Conservation (phyloP, 2,113 vertebrate genomes). For the Pseudonaja textilis region DNA sequence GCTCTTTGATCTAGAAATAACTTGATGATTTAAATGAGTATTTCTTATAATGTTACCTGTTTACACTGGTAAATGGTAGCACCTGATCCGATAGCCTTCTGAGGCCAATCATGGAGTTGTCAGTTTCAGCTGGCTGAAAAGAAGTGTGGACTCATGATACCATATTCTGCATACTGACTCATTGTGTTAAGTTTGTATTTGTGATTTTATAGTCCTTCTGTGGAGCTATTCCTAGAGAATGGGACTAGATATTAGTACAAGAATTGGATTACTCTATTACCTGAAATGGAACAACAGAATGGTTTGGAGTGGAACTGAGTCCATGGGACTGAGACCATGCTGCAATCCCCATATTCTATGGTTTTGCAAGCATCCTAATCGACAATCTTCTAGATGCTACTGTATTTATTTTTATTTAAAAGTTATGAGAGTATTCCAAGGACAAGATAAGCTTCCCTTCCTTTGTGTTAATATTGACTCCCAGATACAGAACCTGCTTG, state of each 20-base stretch:
- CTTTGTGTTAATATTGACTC: neutral
- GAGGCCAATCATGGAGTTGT: neutral
- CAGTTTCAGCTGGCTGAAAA: neutral
- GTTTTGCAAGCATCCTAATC: neutral
- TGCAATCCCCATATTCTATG: neutral
- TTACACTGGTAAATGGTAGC: neutral
- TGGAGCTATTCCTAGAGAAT: neutral
- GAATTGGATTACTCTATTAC: neutral
- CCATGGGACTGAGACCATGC: neutral
- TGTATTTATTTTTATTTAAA: neutral
- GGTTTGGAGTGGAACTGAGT: neutral
- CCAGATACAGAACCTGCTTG: neutral
- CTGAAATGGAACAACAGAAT: neutral
- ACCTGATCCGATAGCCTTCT: neutral
- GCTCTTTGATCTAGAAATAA: neutral
- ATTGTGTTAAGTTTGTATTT: neutral
- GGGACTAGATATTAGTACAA: neutral
- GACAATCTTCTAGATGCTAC: neutral
- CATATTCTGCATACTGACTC: neutral
- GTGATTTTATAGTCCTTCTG: neutral
- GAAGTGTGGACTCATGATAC: neutral
- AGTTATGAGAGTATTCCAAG: neutral
- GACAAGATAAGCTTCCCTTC: neutral
- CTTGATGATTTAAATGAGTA: neutral
- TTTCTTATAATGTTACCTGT: neutral